Evolutionary conservation across 2,888 invertebrate species (phyloP), one percentile per base, ranked within the genome.

Genomic region (Pantelozetes paolii): DNA sequence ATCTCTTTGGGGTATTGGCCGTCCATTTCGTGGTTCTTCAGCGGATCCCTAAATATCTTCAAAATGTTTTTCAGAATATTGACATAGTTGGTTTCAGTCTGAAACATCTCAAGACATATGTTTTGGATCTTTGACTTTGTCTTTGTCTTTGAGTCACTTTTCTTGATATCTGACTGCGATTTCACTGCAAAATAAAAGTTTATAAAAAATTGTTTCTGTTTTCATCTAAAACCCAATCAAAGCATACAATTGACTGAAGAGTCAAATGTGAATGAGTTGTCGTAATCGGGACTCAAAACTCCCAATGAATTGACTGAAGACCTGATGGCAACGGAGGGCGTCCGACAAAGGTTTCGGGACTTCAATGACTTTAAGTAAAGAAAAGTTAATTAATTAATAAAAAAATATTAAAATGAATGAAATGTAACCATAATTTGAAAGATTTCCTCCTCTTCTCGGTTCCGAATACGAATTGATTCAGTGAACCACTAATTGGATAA

Each of bases 61-160:
- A 84, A 83, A 80, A 99, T 93, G 50, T 94, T 94, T 80, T 92
- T 89, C 79, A 99, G 86, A 81, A 98, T 95, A 76, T 90, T 90
- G 76, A 98, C 95, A 83, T 98, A 99, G 86, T 99, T 99, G 75
- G 90, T 91, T 84, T 99, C 99, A 0, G 99, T 99, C 83, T 95
- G 93, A 77, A 93, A 87, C 79, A 99, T 86, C 84, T 99, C 98
- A 84, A 8, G 9, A 18, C 64, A 64, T 8, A 64, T 6, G 32
- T 64, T 18, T 9, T 91, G 87, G 82, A 91, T 91, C 71, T 92
- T 91, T 83, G 90, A 89, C 80, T 91, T 90, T 71, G 92, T 89
- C 80, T 91, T 90, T 71, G 92, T 85, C 2, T 89, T 88, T 59
- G 90, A 89, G 18, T 76, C 76, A 82, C 89, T 85, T 78, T 87